Conservation (phyloP, 1,140 invertebrate species). For the Drosophila asahinai region DNA sequence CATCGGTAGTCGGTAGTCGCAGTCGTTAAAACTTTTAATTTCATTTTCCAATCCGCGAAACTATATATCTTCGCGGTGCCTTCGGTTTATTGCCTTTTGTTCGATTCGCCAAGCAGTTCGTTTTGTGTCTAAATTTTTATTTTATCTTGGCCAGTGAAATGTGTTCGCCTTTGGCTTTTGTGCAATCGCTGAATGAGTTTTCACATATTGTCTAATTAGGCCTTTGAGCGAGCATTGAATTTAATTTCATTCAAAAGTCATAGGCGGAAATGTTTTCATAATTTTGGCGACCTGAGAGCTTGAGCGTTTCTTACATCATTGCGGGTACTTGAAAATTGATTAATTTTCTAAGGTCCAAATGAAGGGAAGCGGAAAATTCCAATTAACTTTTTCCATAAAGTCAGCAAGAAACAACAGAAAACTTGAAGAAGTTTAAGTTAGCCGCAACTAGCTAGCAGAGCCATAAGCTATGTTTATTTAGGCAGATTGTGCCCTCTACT, state of each 20-base stretch:
- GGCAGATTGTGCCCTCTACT: conserved; percentile 2
- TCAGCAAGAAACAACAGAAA: conserved; percentile 22
- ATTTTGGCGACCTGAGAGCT: conserved; percentile 13
- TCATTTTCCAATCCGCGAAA: conserved; percentile 11
- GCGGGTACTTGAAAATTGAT: conserved; percentile 29
- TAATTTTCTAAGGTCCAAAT: conserved; percentile 17
- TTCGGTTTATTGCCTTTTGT: conserved; percentile 46
- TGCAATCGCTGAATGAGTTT: conserved; percentile 64
- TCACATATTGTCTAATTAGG: conserved; percentile 68
- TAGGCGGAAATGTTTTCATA: conserved; percentile 56
- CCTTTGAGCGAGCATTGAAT: conserved; percentile 40
- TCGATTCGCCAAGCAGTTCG: conserved; percentile 29
- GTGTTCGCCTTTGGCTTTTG: conserved; percentile 36
- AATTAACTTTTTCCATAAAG: conserved; percentile 33
- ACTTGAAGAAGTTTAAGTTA: conserved; percentile 1
- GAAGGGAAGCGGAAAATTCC: conserved; percentile 10
- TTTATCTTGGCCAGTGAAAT: conserved; percentile 31
- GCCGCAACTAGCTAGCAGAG: conserved; percentile 6
- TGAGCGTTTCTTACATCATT: conserved; percentile 21
- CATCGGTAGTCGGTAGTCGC: conserved; percentile 7
- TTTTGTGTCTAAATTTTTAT: conserved; percentile 23
- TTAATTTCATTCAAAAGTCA: conserved; percentile 37
- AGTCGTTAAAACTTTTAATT: conserved; percentile 43
- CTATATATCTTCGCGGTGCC: conserved; percentile 6
- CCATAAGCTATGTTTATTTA: conserved; percentile 21